Evolutionary conservation across 2,888 invertebrate genomes (phyloP), one percentile per base, ranked within the genome.

Genomic region (Mimas tiliae): DNA sequence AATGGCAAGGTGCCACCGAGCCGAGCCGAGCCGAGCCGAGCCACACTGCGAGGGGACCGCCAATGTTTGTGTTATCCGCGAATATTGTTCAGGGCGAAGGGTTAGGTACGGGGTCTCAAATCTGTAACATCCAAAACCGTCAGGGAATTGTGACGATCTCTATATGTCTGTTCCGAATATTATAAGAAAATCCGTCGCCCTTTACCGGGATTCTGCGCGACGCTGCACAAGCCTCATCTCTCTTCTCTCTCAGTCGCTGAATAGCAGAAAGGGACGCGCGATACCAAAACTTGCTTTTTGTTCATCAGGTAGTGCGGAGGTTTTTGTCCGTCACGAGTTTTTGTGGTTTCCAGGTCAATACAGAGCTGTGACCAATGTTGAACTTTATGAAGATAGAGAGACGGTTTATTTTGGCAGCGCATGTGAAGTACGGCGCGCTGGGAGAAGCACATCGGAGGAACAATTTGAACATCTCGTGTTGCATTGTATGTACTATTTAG

Each of bases 261-360:
- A 38, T 12, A 19, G 11, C 12, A 19, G 42, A 58, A 4, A 58
- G 38, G 38, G 19, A 42, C 12, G 12, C 12, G 19, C 9, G 58
- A 58, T 42, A 9, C 19, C 58, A 9, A 58, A 58, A 58, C 58
- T 58, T n/a, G 45, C 48, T 50, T 50, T 58, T 58, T 58, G 58
- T 58, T 19, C 58, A 58, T 38, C 38, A 58, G 58, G 58, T 42
- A 58, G 19, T 19, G 42, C 19, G 38, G 19, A 42, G 58, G n/a
- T 47, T 72, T 71, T 73, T 72, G 53, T 64, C 48, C 55, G 53
- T 14, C 27, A 38, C 53, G 42, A 34, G 53, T 47, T 53, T 52
- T 42, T 52, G 55, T 65, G 65, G 47, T 55, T 55, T 55, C 33
- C 47, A 63, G 27, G 45, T 53, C 66, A 58, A 58, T 19, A 58